Evolutionary conservation across 2,113 vertebrate species (phyloP).

Genomic region (Microtus oregoni): DNA sequence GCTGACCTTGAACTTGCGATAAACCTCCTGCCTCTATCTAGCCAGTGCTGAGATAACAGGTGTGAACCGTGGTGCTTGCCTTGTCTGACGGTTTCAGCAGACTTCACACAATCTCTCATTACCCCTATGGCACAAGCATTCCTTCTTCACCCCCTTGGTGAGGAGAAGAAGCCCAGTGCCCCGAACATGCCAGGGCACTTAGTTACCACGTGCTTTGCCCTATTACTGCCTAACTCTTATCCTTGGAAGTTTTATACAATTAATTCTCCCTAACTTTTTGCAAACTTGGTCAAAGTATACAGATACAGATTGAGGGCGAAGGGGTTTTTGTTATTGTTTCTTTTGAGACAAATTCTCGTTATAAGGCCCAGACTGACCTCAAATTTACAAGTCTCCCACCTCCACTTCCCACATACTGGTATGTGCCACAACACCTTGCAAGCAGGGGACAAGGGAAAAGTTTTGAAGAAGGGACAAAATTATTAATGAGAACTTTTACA

Average conservation of each 20-base stretch:
- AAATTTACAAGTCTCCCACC: neutral
- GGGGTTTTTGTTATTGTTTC: neutral
- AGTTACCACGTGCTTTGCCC: neutral
- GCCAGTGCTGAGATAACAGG: neutral
- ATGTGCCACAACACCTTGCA: neutral
- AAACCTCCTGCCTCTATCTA: neutral
- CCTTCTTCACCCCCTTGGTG: neutral
- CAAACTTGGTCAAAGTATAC: neutral
- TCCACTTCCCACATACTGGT: neutral
- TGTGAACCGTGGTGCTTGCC: too few species aligned
- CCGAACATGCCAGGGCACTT: rapidly evolving
- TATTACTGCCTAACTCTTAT: neutral
- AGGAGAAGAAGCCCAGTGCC: neutral
- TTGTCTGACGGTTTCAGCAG: constrained; percentile 1
- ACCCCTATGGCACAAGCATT: neutral
- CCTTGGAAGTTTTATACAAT: neutral
- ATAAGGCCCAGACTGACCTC: neutral
- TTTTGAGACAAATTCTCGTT: neutral
- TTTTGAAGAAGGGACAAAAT: constrained; percentile 6
- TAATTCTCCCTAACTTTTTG: neutral
- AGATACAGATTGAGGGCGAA: neutral
- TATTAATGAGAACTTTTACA: neutral
- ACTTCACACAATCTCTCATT: neutral
- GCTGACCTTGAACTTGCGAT: neutral
- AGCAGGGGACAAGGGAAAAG: neutral